Percentiles rank a stretch among this genome's conserved stretches.
Evolutionary conservation across 2,113 vertebrate species (phyloP).

Genomic region (Xenopus laevis): DNA sequence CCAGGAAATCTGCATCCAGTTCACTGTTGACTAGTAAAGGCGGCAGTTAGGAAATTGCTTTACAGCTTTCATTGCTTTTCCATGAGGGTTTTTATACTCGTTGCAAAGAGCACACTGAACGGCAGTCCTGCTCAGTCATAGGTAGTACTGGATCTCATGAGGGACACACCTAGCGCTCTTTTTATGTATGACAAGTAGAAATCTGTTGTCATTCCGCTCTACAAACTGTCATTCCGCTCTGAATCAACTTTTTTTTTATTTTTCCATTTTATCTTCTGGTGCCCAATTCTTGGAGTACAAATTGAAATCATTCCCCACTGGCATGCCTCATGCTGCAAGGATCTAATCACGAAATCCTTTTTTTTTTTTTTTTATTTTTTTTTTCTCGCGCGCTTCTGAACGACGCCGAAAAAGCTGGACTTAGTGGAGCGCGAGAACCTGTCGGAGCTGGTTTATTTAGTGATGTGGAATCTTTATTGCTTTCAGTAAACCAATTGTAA

Average conservation of each 20-base stretch:
- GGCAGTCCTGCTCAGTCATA: conserved; percentile 52
- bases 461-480: conserved; percentile 74
- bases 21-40: background rate
- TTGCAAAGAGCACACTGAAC: background rate
- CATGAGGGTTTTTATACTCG: too few species aligned
- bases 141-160: conserved; percentile 60
- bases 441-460: conserved; percentile 76
- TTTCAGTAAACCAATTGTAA: conserved; percentile 78
- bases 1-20: too few species aligned
- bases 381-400: conserved; percentile 67
- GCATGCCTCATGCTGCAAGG: conserved; percentile 73
- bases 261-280: conserved; percentile 51
- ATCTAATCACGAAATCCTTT: conserved; percentile 52
- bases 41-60: background rate
- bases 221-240: conserved; percentile 63
- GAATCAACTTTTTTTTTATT: conserved; percentile 55
- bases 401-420: conserved; percentile 78
- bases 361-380: background rate
- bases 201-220: conserved; percentile 55
- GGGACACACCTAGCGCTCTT: conserved; percentile 47
- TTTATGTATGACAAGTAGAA: conserved; percentile 40
- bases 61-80: too few species aligned
- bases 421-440: conserved; percentile 70
- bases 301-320: conserved; percentile 61
- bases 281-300: conserved; percentile 61